Evolutionary conservation across 2,797 vertebrate genomes (phyloP).

Genomic region (Hoplostethus mediterraneus): DNA sequence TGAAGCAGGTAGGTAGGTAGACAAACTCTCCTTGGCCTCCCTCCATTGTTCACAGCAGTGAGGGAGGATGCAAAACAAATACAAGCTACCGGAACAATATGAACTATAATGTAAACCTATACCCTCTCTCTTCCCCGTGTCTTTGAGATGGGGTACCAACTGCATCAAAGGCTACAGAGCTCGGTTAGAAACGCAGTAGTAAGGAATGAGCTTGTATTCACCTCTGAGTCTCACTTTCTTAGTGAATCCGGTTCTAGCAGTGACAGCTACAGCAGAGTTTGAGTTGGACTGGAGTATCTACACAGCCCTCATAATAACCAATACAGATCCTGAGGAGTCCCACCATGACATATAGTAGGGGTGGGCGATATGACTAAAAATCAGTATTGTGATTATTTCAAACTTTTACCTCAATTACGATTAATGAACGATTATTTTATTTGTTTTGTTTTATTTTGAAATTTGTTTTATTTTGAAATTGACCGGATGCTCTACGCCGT

Average conservation of each 20-base stretch:
- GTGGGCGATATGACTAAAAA: too few species aligned
- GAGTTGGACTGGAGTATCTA: not conserved
- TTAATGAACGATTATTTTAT: too few species aligned
- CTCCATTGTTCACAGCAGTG: constrained; percentile 30
- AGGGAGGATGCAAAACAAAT: constrained; percentile 31
- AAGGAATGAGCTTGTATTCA: not conserved
- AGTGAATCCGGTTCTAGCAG: not conserved
- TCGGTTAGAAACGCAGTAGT: not conserved
- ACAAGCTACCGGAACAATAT: constrained; percentile 20
- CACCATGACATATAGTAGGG: too few species aligned
- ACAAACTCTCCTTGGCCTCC: constrained; percentile 33
- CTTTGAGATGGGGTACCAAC: not conserved
- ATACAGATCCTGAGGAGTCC: too few species aligned
- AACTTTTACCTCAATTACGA: too few species aligned
- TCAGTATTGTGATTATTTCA: too few species aligned
- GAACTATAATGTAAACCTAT: constrained; percentile 14
- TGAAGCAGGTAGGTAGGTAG: constrained; percentile 35
- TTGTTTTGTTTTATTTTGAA: too few species aligned
- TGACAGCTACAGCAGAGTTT: not conserved
- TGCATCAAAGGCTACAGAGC: not conserved
- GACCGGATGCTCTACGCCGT: too few species aligned
- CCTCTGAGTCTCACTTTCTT: not conserved
- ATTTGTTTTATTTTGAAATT: too few species aligned
- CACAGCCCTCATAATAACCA: not conserved
- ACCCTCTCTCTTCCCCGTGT: constrained; percentile 2